Evolutionary conservation across 2,888 invertebrate species (phyloP).

Genomic region (Pedicia rivosa): DNA sequence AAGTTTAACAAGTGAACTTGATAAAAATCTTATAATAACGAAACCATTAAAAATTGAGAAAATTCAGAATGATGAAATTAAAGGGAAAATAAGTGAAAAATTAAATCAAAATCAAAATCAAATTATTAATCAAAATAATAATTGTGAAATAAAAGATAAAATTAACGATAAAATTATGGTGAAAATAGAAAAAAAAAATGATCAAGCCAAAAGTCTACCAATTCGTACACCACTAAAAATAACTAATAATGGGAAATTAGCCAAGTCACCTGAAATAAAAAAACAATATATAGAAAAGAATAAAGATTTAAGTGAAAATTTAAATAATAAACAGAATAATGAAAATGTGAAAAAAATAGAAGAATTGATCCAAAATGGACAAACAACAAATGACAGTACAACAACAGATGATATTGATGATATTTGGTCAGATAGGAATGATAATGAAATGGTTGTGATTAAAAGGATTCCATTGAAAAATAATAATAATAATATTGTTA

Average conservation of each 20-base stretch:
- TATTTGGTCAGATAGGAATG: too few species aligned
- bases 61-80: too few species aligned
- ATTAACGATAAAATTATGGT: conserved; percentile 3
- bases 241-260: too few species aligned
- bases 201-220: conserved; percentile 18
- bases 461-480: too few species aligned
- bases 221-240: conserved; percentile 20
- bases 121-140: conserved; percentile 3
- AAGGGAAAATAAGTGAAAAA: conserved; percentile 12
- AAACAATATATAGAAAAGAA: too few species aligned
- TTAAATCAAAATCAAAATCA: not conserved
- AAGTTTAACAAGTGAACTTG: too few species aligned
- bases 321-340: conserved; percentile 5
- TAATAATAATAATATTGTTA: too few species aligned
- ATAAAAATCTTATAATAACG: too few species aligned
- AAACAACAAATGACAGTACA: not conserved
- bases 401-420: not conserved
- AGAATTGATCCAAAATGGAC: conserved; percentile 11
- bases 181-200: conserved; percentile 11
- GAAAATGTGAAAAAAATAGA: conserved; percentile 12
- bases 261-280: too few species aligned
- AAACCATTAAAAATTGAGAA: too few species aligned
- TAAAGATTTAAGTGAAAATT: not conserved
- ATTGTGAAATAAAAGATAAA: not conserved
- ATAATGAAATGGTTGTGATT: too few species aligned